Percentiles rank a stretch among this genome's conserved stretches.
phyloP scores from a whole-genome alignment of 1,140 invertebrate genomes.

The Pygmarrhopalites habei region DNA sequence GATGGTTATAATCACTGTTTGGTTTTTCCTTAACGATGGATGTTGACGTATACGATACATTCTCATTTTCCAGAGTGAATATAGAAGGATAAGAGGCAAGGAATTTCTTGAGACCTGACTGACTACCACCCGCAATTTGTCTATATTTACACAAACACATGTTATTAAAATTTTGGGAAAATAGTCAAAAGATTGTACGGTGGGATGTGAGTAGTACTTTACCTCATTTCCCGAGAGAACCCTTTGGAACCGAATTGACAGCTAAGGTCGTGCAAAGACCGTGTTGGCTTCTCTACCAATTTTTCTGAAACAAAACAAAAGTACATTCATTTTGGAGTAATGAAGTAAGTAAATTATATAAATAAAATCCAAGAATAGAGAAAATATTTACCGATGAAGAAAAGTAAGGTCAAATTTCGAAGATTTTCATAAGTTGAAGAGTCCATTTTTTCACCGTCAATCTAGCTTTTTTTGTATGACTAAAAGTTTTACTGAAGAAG shows the following conservation, averaged over 20 bases:
- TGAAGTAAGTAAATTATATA: not conserved
- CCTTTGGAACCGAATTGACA: constrained; percentile 94
- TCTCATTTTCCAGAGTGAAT: constrained; percentile 84
- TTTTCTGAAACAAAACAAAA: no score
- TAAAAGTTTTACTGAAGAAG: no score
- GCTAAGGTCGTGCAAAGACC: constrained; percentile 89
- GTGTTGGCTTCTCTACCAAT: constrained; percentile 73
- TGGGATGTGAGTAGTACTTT: no score
- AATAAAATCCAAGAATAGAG: not conserved
- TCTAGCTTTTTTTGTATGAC: no score
- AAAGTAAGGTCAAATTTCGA: constrained; percentile 86
- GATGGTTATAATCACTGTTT: constrained; percentile 17
- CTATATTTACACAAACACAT: constrained; percentile 92
- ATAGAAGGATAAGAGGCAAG: constrained; percentile 82
- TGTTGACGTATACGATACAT: constrained; percentile 60
- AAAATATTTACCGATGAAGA: no score
- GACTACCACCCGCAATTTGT: constrained; percentile 88
- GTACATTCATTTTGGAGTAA: not conserved
- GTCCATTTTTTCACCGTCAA: constrained; percentile 78
- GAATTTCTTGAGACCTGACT: constrained; percentile 86
- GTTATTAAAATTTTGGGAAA: constrained; percentile 46
- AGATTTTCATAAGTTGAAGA: constrained; percentile 87
- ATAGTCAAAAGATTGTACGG: no score
- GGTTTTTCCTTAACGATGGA: constrained; percentile 10
- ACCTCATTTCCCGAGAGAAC: constrained; percentile 87